Evolutionary conservation across 2,113 vertebrate genomes (phyloP).

Genomic region (Burhinus oedicnemus): DNA sequence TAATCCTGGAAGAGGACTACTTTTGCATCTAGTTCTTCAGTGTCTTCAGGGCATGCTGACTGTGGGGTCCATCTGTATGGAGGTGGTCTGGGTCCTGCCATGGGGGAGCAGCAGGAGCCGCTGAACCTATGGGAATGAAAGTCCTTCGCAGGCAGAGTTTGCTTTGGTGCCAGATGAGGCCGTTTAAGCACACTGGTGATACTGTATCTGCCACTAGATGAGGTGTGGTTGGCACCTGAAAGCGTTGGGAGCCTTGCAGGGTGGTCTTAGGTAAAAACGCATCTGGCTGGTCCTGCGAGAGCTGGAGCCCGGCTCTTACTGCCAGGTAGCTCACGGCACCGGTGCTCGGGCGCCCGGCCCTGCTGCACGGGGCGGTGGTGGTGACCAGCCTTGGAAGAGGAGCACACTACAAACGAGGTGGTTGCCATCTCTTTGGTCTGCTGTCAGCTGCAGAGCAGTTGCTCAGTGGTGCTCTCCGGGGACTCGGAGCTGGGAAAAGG

Average conservation of each 20-base stretch:
- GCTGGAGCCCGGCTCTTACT: not conserved
- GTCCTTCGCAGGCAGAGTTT: not conserved
- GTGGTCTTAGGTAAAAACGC: not conserved
- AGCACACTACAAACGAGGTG: fast-evolving
- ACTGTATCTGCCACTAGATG: not conserved
- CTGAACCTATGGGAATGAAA: not conserved
- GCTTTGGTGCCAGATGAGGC: not conserved
- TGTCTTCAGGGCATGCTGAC: not conserved
- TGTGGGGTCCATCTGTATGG: not conserved
- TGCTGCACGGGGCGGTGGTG: fast-evolving
- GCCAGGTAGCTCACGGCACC: fast-evolving
- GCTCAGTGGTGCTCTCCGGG: not conserved
- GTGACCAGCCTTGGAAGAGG: not conserved
- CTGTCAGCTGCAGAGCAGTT: fast-evolving
- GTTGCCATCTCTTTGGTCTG: not conserved
- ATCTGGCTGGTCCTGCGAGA: not conserved
- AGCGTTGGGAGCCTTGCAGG: not conserved
- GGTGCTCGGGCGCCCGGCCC: fast-evolving
- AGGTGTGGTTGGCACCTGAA: not conserved
- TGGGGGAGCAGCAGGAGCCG: not conserved
- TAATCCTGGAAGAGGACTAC: not conserved
- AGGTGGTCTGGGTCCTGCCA: not conserved
- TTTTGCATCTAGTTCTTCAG: not conserved
- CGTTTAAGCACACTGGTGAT: not conserved
- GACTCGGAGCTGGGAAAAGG: not conserved